Evolutionary conservation across 2,113 vertebrate genomes (phyloP).

Genomic region (Rhynchopsitta pachyrhyncha): DNA sequence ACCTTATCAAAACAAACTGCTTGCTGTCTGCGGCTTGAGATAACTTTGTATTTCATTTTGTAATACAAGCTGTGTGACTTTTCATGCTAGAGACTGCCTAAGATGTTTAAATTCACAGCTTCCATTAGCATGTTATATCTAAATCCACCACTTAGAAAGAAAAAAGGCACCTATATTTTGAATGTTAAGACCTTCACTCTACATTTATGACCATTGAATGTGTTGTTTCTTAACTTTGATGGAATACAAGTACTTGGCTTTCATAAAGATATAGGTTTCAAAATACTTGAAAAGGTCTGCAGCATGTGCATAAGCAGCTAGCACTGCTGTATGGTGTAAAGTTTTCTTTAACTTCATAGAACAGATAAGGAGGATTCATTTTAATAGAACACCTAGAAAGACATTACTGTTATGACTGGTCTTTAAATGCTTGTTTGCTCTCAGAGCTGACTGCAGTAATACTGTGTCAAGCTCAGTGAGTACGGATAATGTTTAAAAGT

Average conservation of each 20-base stretch:
- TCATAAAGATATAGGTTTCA: neutral
- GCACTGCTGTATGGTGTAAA: neutral
- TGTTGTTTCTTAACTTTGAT: neutral
- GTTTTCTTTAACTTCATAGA: neutral
- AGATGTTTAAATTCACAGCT: neutral
- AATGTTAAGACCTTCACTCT: neutral
- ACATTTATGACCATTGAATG: neutral
- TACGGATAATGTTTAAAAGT: neutral
- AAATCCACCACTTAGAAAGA: neutral
- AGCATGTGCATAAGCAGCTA: neutral
- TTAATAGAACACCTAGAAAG: neutral
- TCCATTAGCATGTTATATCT: neutral
- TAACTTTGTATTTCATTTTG: neutral
- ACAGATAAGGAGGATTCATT: neutral
- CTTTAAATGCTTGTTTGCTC: neutral
- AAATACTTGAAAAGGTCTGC: neutral
- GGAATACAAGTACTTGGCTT: neutral
- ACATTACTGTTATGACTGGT: neutral
- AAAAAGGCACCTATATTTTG: neutral
- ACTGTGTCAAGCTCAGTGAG: neutral
- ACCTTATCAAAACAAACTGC: constrained; percentile 5
- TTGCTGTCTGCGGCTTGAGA: neutral
- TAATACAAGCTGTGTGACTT: neutral
- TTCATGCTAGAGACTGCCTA: neutral
- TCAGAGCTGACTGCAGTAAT: neutral